Conservation (phyloP, 2,113 vertebrate species). For the Petaurus breviceps region DNA sequence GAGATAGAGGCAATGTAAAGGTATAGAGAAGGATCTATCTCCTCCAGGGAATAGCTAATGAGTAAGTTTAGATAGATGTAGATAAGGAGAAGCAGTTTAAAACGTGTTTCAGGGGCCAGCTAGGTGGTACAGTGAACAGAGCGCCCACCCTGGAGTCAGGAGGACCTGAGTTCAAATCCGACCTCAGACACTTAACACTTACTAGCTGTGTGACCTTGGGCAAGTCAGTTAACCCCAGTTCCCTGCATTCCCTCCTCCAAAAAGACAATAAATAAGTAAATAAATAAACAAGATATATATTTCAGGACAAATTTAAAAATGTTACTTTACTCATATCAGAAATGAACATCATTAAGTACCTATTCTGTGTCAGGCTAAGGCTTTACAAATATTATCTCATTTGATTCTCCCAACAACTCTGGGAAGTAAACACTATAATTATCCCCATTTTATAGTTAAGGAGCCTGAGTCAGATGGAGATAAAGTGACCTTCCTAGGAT, state of each 20-base stretch:
- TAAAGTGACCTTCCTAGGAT: background rate
- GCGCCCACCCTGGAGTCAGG: too few species aligned
- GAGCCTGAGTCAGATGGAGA: background rate
- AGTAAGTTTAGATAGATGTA: background rate
- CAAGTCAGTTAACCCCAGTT: too few species aligned
- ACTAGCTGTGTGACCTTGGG: too few species aligned
- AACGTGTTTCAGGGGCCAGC: background rate
- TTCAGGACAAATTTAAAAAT: background rate
- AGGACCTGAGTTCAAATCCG: too few species aligned
- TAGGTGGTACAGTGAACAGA: too few species aligned
- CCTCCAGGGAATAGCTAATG: background rate
- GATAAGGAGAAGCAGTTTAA: background rate
- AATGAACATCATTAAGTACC: background rate
- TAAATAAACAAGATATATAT: too few species aligned
- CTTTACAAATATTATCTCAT: background rate
- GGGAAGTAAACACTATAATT: background rate
- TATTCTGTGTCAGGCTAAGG: background rate
- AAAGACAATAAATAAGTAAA: too few species aligned
- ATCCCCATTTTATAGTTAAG: background rate
- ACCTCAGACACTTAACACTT: too few species aligned
- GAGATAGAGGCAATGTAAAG: background rate
- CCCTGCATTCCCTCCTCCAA: too few species aligned
- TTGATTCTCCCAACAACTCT: background rate
- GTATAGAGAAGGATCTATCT: background rate
- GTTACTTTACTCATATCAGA: background rate